These are phyloP conservation scores for Atta texana DNA, from an alignment of 1,140 invertebrate species.

Conservation along the genomic window DNA sequence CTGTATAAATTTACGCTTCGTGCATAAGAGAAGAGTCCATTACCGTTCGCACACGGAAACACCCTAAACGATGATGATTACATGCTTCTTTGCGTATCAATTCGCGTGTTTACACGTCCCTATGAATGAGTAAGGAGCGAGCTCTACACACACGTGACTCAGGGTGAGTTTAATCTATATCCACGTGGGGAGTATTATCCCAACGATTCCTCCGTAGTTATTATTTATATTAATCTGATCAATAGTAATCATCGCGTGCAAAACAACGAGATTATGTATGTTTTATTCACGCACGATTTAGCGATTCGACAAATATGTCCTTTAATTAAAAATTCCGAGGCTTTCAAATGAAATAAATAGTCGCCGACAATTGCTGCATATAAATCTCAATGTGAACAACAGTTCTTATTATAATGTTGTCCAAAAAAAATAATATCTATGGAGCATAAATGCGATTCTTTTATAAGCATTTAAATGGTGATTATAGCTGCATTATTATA, in stretches of 20 bases:
- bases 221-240: background rate
- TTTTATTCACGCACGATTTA: background rate
- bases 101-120: slow-evolving; percentile 8
- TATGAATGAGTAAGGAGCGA: slow-evolving; percentile 24
- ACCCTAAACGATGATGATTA: background rate
- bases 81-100: background rate
- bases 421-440: background rate
- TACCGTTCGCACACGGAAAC: background rate
- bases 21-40: background rate
- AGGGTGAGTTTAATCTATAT: background rate
- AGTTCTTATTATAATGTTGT: background rate
- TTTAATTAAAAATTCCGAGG: background rate
- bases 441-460: background rate
- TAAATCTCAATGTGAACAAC: background rate
- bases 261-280: background rate
- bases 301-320: background rate
- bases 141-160: slow-evolving; percentile 21
- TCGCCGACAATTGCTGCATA: background rate
- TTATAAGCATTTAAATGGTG: background rate
- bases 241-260: background rate
- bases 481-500: background rate
- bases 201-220: background rate
- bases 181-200: slow-evolving; percentile 18
- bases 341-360: background rate
- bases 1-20: background rate